These are phyloP conservation scores for Steinernema carpocapsae DNA, from an alignment of 2,888 invertebrate genomes.

Conservation along the genomic window DNA sequence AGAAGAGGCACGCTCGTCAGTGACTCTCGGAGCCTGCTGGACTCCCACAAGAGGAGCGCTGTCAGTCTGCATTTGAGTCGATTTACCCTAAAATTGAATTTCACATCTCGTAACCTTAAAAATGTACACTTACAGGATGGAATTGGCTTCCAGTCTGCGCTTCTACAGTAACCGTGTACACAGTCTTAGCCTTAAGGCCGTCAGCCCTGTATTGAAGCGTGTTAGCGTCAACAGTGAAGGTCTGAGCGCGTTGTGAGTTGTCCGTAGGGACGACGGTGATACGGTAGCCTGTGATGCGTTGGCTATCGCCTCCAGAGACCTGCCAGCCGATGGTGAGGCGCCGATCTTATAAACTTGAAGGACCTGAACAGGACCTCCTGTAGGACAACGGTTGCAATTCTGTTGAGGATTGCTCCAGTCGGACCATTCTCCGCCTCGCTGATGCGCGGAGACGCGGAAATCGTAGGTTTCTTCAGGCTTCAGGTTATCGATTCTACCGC, in stretches of 20 bases:
- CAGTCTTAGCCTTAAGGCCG: conserved; percentile 65
- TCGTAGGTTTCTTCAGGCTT: conserved; percentile 65
- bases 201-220: conserved; percentile 67
- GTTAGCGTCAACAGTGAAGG: conserved; percentile 66
- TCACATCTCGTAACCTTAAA: too few species aligned
- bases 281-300: conserved; percentile 64
- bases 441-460: conserved; percentile 53
- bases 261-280: conserved; percentile 62
- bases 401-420: conserved; percentile 54
- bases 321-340: conserved; percentile 63
- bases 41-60: conserved; percentile 55
- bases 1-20: conserved; percentile 65
- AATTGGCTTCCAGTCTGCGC: conserved; percentile 44
- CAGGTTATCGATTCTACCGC: conserved; percentile 64
- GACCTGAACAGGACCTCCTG: conserved; percentile 58
- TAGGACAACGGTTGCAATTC: conserved; percentile 34
- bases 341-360: conserved; percentile 59
- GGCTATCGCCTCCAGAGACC: conserved; percentile 61
- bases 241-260: conserved; percentile 57
- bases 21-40: conserved; percentile 57
- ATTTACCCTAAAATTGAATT: background rate
- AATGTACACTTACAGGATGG: conserved; percentile 35
- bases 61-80: conserved; percentile 63
- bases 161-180: conserved; percentile 67
- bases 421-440: conserved; percentile 51